Evolutionary conservation across 2,888 invertebrate genomes (phyloP).

Genomic region (Biston stratarius): DNA sequence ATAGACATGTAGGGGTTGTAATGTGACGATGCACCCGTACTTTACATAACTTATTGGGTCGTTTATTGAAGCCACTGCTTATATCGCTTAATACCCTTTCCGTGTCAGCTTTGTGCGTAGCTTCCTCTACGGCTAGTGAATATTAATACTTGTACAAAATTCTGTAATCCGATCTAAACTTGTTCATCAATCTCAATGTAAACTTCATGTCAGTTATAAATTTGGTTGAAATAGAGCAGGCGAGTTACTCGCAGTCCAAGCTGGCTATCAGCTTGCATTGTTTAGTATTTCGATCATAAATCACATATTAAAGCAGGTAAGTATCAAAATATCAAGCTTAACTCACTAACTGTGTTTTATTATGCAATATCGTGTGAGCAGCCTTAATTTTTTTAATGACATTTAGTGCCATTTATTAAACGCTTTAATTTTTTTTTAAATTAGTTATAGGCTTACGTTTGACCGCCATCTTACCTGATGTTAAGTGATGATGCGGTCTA

Average conservation of each 20-base stretch:
- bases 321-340: background rate
- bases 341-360: background rate
- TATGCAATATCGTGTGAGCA: too few relatives aligned
- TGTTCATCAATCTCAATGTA: conserved; percentile 73
- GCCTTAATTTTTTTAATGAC: too few relatives aligned
- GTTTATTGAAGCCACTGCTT: conserved; percentile 83
- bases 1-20: conserved; percentile 78
- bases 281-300: conserved; percentile 11
- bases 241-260: conserved; percentile 6
- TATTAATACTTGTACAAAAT: conserved; percentile 77
- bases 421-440: too few relatives aligned
- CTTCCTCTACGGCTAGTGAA: conserved; percentile 70
- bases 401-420: too few relatives aligned
- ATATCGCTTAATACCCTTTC: conserved; percentile 83
- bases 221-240: conserved; percentile 38
- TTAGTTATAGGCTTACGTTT: too few relatives aligned
- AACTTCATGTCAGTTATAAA: conserved; percentile 42
- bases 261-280: conserved; percentile 8
- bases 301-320: background rate
- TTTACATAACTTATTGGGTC: conserved; percentile 85
- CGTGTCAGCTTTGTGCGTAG: conserved; percentile 79
- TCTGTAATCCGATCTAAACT: conserved; percentile 64
- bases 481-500: too few relatives aligned
- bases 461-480: too few relatives aligned
- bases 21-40: conserved; percentile 84